Base-by-base conservation (phyloP, 23 tunicate genomes). In the Oikopleura vanhoeffeni region DNA sequence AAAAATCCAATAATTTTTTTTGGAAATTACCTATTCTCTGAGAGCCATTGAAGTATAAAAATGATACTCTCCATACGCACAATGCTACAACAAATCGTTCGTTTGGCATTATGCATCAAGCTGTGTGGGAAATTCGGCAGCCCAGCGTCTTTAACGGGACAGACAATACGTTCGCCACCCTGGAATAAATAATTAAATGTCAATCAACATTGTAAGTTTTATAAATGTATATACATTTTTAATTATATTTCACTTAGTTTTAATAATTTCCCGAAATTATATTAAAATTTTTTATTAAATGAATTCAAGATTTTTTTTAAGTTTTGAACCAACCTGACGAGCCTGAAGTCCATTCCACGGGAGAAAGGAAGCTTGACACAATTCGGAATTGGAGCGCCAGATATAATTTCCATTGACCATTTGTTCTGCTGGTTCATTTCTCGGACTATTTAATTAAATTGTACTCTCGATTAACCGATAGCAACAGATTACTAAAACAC, bases 341-440 rank as follows among this genome's bases (percentile, higher is more conserved):
- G 8, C 18, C 60, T 49, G 60, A 71, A 71, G 79, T 71, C 79
- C 27, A 71, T 18, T 30, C 79, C 79, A 13, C 33, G 79, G 3
- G 30, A n/a, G n/a, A n/a, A n/a, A n/a, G 3, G 79, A 71, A 13
- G 79, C 33, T 34, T 95, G 99, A 57, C 91, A 96, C 4, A 95
- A 88, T 67, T 95, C 99, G n/a, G 99, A 95, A 49, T 95, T 91
- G 67, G 87, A 88, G 57, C 96, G 91, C 99, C 99, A 95, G 41
- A 95, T 95, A 33, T 90, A 87, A 75, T 95, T 34, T 96, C 99
- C 41, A 87, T 95, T 33, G 60, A 60, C 90, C 99, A 96, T 90
- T 95, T 40, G 99, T 90, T 89, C 91, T 27, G 99, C 99, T 13
- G 99, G 99, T 67, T 95, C 99, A 40, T 95, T 96, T 49, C 91